Base-by-base conservation (phyloP, 35 echinoderm and acorn worm species). In the Heliocidaris erythrogramma region DNA sequence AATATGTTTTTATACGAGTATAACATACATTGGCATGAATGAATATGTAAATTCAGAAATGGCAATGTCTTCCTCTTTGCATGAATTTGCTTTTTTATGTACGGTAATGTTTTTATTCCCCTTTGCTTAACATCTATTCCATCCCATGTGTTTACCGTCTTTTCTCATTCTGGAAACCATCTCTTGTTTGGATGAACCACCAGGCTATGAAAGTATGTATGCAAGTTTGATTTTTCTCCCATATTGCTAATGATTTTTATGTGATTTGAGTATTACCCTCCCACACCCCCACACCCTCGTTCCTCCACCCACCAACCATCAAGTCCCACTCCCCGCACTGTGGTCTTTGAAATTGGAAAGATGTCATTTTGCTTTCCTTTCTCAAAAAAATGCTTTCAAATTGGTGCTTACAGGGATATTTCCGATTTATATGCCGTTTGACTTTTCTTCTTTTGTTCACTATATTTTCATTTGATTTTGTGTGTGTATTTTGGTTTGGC, bases 171-270 rank as follows among this genome's bases (percentile, higher is more conserved):
- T 86, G 59, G 32, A 65, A 85, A 48, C 31, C 87, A 32, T 95
- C 49, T 93, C 35, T 69, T 95, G 59, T 49, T 94, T 7, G 29
- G 49, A 71, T 86, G 53, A 32, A 24, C 71, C 29, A 32, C 86
- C 95, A 95, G 93, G 85, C 95, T 35, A 97, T 97, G 92, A 97
- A 94, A 97, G 96, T 97, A 97, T 95, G 96, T 97, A 97, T 95
- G 48, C 59, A 88, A 31, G 84, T n/a, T 84, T 94, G 47, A 24
- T 94, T 56, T 56, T 56, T 52, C 8, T 52, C 14, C 35, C 14
- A 56, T n/a, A n/a, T n/a, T n/a, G n/a, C n/a, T n/a, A n/a, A n/a
- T 56, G 52, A 9, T 14, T 56, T 56, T 56, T 7, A 56, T 56
- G 52, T 56, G 52, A 56, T 56, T 56, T 56, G 14, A 56, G 2